A percentile compares a stretch with the other conserved stretches of the same genome.
phyloP scores from a whole-genome alignment of 2,797 vertebrate genomes.

The Helicolenus hilgendorfi region DNA sequence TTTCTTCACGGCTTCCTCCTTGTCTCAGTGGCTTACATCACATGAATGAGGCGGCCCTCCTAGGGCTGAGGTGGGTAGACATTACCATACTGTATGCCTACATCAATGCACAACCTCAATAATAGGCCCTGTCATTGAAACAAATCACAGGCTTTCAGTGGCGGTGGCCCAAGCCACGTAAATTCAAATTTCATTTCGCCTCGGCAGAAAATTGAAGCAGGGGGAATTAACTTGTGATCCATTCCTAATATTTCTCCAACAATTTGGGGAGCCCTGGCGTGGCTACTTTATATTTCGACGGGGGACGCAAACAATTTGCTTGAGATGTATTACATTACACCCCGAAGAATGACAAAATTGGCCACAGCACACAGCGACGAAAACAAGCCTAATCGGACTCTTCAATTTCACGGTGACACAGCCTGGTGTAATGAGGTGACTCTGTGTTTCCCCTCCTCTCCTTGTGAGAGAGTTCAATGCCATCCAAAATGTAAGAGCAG shows the following conservation, averaged over 20 bases:
- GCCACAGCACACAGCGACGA: slow-evolving; percentile 62
- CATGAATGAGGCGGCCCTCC: slow-evolving; percentile 61
- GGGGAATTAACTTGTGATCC: slow-evolving; percentile 86
- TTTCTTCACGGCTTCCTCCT: slow-evolving; percentile 58
- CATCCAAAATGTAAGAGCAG: slow-evolving; percentile 47
- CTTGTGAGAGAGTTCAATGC: slow-evolving; percentile 49
- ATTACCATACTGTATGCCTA: slow-evolving; percentile 84
- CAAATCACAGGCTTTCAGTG: slow-evolving; percentile 81
- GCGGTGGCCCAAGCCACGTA: slow-evolving; percentile 67
- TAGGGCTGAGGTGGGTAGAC: slow-evolving; percentile 55
- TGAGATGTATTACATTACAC: slow-evolving; percentile 85
- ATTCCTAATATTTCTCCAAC: slow-evolving; percentile 83
- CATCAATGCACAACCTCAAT: slow-evolving; percentile 83
- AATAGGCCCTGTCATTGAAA: slow-evolving; percentile 85
- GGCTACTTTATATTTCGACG: slow-evolving; percentile 77
- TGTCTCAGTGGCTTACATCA: slow-evolving; percentile 68
- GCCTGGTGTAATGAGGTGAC: slow-evolving; percentile 80
- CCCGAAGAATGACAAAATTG: slow-evolving; percentile 81
- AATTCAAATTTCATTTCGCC: slow-evolving; percentile 86
- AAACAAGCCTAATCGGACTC: slow-evolving; percentile 86
- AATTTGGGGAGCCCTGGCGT: slow-evolving; percentile 73
- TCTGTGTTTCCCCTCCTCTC: slow-evolving; percentile 36
- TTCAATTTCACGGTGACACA: slow-evolving; percentile 88
- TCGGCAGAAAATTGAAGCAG: slow-evolving; percentile 77
- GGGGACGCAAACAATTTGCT: slow-evolving; percentile 87